Conservation (phyloP, 1,140 invertebrate genomes). For the Cherax quadricarinatus region DNA sequence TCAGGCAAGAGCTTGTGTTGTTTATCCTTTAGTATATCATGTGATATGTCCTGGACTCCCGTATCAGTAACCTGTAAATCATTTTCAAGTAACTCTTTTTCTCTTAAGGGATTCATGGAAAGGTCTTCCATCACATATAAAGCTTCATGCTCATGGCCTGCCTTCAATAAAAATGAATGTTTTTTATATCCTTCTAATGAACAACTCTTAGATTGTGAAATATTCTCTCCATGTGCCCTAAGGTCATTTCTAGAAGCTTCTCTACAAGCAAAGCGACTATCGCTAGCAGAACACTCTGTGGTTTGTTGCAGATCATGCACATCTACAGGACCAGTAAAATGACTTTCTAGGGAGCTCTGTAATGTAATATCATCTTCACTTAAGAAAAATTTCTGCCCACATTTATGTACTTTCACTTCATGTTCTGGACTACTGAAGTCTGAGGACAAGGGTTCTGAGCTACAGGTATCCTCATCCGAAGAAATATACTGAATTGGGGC, state of each 20-base stretch:
- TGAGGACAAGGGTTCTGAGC: constrained; percentile 38
- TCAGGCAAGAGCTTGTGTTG: neutral
- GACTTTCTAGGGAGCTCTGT: constrained; percentile 47
- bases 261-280: neutral
- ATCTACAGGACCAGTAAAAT: constrained; percentile 36
- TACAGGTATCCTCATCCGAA: constrained; percentile 53
- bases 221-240: neutral
- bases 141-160: neutral
- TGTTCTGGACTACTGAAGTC: constrained; percentile 42
- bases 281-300: constrained; percentile 10
- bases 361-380: constrained; percentile 57
- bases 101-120: neutral
- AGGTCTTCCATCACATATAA: neutral
- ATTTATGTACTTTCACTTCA: neutral
- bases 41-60: neutral
- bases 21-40: neutral
- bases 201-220: neutral
- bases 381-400: constrained; percentile 53
- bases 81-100: neutral
- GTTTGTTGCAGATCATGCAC: neutral
- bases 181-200: constrained; percentile 8
- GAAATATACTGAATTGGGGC: constrained; percentile 60
- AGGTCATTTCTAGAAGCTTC: neutral
- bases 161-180: neutral
- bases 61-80: neutral